Base-by-base conservation (phyloP, 1,140 invertebrate species). In the Drosophila bocki region DNA sequence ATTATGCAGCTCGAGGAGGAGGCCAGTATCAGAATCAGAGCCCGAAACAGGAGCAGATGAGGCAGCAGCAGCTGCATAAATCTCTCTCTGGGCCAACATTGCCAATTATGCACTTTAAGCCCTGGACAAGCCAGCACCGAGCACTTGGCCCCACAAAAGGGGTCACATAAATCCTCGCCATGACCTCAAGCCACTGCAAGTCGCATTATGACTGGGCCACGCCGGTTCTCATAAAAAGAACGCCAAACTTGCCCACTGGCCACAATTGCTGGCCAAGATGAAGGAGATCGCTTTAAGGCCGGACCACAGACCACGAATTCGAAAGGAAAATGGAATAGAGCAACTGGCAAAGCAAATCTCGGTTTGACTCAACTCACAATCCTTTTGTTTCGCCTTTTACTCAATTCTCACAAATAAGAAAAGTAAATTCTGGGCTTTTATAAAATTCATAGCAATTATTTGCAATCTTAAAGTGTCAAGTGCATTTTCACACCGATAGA, bases 81-180 rank as follows among this genome's bases (percentile, higher is more conserved):
- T 88, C 85, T 88, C 64, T 51, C 32, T 75, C 74, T 81, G 48
- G 64, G 47, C 68, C 68, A 68, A 68, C 80, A 87, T 82, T 80
- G 80, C 85, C 85, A 90, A 90, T 90, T 90, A 90, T 90, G 85
- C 85, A 84, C 78, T 84, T 88, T 88, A 71, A 69, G 85, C 69
- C 19, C 72, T 70, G 29, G 62, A 33, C 67, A 37, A 68, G 35
- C 19, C 63, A 29, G 47, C 53, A 48, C 51, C 35, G 42, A 59
- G 47, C 70, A 60, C 69, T 72, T 71, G 67, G 35, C 35, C 44
- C 67, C 76, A 80, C 75, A 69, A 76, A 77, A 50, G 48, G 61
- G 70, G 65, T 78, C 65, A 51, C 83, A 88, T 88, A 90, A 88
- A 88, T 90, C 75, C 74, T 48, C 7, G 61, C 44, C 60, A 64